Evolutionary conservation across 2,888 invertebrate genomes (phyloP), one percentile per base, ranked within the genome.

Genomic region (Drosophila testacea): DNA sequence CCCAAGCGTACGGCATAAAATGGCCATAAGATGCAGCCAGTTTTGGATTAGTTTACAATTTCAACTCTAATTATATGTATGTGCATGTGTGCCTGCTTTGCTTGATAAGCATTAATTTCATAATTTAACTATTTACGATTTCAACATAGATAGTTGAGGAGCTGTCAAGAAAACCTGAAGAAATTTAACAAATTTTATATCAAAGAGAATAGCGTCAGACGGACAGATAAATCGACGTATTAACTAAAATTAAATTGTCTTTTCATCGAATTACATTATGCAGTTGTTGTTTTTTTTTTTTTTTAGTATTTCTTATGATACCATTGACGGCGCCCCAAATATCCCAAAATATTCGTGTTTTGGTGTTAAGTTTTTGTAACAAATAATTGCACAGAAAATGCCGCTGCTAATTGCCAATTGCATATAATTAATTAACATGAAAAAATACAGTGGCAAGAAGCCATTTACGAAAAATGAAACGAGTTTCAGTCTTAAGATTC

Each of bases 21-120:
- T 85, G 73, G 71, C 72, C 80, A 79, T 77, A 80, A 77, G 86
- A 85, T 64, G 88, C 69, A 83, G 83, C 77, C 87, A 88, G 88
- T 81, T 88, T 86, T 86, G 67, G 86, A 59, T 86, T 73, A 78
- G 83, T 81, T 86, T 83, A 74, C 69, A 61, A 69, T 71, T 78
- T 74, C 70, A 66, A 60, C 72, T 86, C 57, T 70, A 83, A 83
- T 83, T 88, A 83, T 83, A 51, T 79, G 59, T 79, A 52, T 71
- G 57, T 77, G 60, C 52, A 60, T 56, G n/a, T 28, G 34, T 69
- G 51, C 22, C 32, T 59, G 44, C 39, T 48, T 34, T 48, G 65
- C 67, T 47, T 56, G 73, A 47, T 50, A 61, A 50, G 73, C 77
- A 85, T 88, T 71, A 88, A 80, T 85, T 88, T 83, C 70, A 83